A percentile compares a stretch with the other conserved stretches of the same genome.
Conservation (phyloP, 2,113 vertebrate genomes). For the Polypterus senegalus region DNA sequence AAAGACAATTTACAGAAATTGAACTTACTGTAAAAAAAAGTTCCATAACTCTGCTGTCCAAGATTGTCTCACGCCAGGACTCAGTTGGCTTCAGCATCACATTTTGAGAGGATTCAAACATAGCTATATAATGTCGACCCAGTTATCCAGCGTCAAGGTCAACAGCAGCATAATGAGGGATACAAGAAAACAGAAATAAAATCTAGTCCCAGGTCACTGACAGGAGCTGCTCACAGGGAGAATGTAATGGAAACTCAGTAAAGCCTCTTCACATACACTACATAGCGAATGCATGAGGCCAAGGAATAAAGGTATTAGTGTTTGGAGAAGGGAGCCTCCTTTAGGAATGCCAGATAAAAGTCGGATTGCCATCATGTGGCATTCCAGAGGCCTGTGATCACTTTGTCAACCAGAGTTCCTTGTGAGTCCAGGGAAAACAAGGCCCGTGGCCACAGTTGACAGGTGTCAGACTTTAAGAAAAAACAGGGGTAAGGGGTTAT, state of each 20-base stretch:
- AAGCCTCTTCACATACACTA: slow-evolving; percentile 58
- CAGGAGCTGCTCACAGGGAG: slow-evolving; percentile 52
- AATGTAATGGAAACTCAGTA: slow-evolving; percentile 59
- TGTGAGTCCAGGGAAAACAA: slow-evolving; percentile 31
- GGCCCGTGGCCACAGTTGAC: slow-evolving; percentile 26
- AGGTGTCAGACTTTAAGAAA: slow-evolving; percentile 17
- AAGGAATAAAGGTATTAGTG: slow-evolving; percentile 64
- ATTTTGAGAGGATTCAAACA: slow-evolving; percentile 98
- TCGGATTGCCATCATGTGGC: slow-evolving; percentile 63
- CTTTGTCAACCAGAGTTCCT: slow-evolving; percentile 51
- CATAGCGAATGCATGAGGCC: slow-evolving; percentile 65
- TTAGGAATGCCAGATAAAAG: slow-evolving; percentile 75
- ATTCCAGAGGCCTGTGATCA: slow-evolving; percentile 55
- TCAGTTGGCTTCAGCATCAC: slow-evolving; percentile 94
- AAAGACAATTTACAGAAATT: slow-evolving; percentile 15
- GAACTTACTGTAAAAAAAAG: slow-evolving; percentile 97
- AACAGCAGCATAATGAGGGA: slow-evolving; percentile 58
- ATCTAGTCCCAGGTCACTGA: slow-evolving; percentile 48
- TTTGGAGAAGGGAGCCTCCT: slow-evolving; percentile 55
- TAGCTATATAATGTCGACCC: slow-evolving; percentile 98
- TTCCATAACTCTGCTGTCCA: slow-evolving; percentile 96
- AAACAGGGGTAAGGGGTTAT: neutral
- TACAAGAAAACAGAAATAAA: slow-evolving; percentile 20
- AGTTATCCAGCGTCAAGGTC: slow-evolving; percentile 94
- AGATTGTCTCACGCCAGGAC: slow-evolving; percentile 90